Conservation (phyloP, 2,797 vertebrate species). For the Enteromius trimaculatus region DNA sequence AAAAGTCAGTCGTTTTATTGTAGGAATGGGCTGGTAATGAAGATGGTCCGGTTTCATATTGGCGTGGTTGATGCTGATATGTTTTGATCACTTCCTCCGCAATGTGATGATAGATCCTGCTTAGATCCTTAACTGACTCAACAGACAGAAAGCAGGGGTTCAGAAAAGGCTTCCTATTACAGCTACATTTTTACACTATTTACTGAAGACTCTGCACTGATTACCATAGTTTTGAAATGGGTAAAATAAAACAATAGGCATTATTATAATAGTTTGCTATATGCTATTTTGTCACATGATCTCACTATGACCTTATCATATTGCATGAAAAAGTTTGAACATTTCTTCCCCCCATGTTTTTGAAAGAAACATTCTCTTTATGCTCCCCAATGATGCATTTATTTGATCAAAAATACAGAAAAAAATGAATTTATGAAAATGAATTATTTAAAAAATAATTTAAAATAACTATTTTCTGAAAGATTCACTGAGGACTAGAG, state of each 20-base stretch:
- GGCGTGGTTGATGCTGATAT: slow-evolving; percentile 47
- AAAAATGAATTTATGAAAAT: no score
- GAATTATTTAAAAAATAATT: no score
- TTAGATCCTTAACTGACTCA: slow-evolving; percentile 38
- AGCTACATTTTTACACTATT: not conserved
- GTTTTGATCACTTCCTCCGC: slow-evolving; percentile 47
- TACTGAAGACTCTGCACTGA: not conserved
- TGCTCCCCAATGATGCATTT: not conserved
- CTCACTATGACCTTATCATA: not conserved
- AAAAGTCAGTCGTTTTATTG: not conserved
- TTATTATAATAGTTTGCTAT: not conserved
- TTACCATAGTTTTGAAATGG: not conserved
- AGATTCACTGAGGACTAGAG: not conserved
- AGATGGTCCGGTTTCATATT: slow-evolving; percentile 17
- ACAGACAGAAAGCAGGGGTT: not conserved
- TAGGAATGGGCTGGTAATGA: not conserved
- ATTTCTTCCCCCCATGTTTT: not conserved
- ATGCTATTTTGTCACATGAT: not conserved
- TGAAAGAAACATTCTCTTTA: not conserved
- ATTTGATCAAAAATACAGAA: not conserved
- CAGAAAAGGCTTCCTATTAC: not conserved
- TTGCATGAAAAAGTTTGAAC: not conserved
- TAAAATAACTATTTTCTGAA: not conserved
- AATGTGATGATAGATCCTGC: slow-evolving; percentile 13
- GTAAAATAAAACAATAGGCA: not conserved